Evolutionary conservation across 2,888 invertebrate species (phyloP), one percentile per base, ranked within the genome.

Genomic region (Nomada flava): DNA sequence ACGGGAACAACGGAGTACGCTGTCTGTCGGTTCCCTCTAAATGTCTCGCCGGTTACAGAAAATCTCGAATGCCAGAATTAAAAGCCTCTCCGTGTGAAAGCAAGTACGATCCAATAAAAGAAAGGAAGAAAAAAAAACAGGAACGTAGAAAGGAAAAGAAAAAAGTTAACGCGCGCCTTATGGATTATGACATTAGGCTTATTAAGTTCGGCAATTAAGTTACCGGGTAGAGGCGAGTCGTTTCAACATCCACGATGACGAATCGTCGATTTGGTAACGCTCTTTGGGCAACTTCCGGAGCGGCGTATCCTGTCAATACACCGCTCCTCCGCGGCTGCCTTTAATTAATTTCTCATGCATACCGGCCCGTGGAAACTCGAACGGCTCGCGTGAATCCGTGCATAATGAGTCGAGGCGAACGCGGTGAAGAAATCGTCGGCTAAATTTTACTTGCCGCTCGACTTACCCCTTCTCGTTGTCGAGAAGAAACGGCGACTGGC

Each of bases 291-390:
- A 88, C 79, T 80, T 88, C 88, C 88, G 87, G 65, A 64, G 57
- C 74, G 15, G 62, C 50, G 55, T 68, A 64, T 79, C 79, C 82
- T 75, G 72, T 76, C 78, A 55, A 81, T 82, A 82, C 20, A 82
- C 20, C 69, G 47, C 50, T 68, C 15, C 50, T 71, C 73, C 55
- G 60, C 42, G 64, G 36, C 50, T 65, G 76, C 42, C 59, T 79
- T 85, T 88, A 88, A 88, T 88, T 86, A 88, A 88, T 86, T 86
- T 86, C 86, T 77, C 88, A 83, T 88, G 86, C 86, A 81, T 73
- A 64, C 85, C 76, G 62, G 60, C 36, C 71, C 81, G 76, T 86
- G 84, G 83, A 86, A 87, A 88, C 76, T 79, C 80, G 62, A 55
- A 74, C 76, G 70, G 76, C 76, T 81, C 72, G 69, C 79, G 82